Percentiles rank a stretch among this genome's conserved stretches.
These are phyloP conservation scores for Holacanthus passer DNA, from an alignment of 2,113 vertebrate genomes.

Conservation along the genomic window DNA sequence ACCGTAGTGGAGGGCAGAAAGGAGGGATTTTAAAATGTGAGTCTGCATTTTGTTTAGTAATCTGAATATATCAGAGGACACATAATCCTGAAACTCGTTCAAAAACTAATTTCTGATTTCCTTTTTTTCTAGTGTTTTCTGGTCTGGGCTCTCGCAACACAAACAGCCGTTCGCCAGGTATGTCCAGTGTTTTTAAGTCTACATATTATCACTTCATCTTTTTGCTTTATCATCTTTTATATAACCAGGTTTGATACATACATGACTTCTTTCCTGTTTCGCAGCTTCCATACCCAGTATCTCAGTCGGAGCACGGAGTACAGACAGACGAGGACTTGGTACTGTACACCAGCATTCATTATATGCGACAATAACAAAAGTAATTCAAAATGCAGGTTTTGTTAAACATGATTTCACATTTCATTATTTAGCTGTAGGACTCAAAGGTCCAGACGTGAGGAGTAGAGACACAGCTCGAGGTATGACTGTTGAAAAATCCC, in stretches of 20 bases:
- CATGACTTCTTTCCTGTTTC: neutral
- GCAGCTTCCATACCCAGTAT: constrained; percentile 60
- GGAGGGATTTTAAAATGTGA: constrained; percentile 79
- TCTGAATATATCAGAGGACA: neutral
- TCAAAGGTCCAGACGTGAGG: constrained; percentile 71
- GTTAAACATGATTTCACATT: neutral
- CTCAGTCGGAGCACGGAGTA: constrained; percentile 59
- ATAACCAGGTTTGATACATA: neutral
- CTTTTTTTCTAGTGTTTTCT: constrained; percentile 72
- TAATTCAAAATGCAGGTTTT: neutral
- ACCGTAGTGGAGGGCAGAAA: constrained; percentile 40
- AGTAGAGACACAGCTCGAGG: constrained; percentile 72
- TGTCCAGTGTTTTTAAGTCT: neutral
- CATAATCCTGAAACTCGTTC: neutral
- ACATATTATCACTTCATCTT: neutral
- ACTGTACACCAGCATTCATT: neutral
- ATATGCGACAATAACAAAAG: neutral
- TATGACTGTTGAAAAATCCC: constrained; percentile 12
- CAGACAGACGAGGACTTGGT: constrained; percentile 72
- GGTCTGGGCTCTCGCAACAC: constrained; percentile 64
- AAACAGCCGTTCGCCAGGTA: constrained; percentile 65
- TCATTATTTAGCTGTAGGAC: constrained; percentile 38
- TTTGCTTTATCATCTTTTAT: neutral
- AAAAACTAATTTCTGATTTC: neutral
- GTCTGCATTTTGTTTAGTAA: constrained; percentile 22